Conservation (phyloP, 2,888 invertebrate genomes). For the Bembecia ichneumoniformis region DNA sequence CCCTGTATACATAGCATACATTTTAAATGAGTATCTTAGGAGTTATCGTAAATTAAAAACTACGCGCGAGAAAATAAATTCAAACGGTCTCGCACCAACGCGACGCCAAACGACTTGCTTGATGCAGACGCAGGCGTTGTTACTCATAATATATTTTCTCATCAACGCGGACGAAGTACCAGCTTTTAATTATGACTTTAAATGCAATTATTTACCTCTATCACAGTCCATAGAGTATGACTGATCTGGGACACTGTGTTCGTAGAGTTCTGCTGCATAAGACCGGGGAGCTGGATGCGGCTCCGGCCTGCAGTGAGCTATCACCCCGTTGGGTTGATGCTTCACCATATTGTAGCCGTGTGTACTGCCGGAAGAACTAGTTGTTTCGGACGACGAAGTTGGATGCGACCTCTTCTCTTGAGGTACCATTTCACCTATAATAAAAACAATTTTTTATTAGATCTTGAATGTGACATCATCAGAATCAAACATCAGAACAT, state of each 20-base stretch:
- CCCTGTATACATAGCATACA: no score
- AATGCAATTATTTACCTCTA: conserved; percentile 26
- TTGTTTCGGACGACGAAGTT: conserved; percentile 62
- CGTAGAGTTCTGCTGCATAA: conserved; percentile 25
- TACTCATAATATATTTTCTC: no score
- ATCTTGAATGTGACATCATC: conserved; percentile 18
- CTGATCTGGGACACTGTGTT: conserved; percentile 26
- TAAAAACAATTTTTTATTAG: neutral
- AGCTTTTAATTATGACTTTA: no score
- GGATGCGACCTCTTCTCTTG: conserved; percentile 34
- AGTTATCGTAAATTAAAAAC: no score
- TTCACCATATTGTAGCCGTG: conserved; percentile 28
- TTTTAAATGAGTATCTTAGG: no score
- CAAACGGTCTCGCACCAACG: no score
- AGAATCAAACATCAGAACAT: conserved; percentile 9
- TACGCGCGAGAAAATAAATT: no score
- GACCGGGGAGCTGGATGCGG: conserved; percentile 30
- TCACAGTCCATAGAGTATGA: conserved; percentile 52
- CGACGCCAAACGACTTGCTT: no score
- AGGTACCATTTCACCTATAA: conserved; percentile 2
- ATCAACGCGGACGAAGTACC: no score
- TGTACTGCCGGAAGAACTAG: conserved; percentile 71
- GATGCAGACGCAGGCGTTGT: no score
- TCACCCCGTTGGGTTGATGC: conserved; percentile 26
- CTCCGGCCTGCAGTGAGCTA: conserved; percentile 36